A percentile compares a stretch with the other conserved stretches of the same genome.
Conservation (phyloP, 2,113 vertebrate genomes). For the Nothoprocta pentlandii region DNA sequence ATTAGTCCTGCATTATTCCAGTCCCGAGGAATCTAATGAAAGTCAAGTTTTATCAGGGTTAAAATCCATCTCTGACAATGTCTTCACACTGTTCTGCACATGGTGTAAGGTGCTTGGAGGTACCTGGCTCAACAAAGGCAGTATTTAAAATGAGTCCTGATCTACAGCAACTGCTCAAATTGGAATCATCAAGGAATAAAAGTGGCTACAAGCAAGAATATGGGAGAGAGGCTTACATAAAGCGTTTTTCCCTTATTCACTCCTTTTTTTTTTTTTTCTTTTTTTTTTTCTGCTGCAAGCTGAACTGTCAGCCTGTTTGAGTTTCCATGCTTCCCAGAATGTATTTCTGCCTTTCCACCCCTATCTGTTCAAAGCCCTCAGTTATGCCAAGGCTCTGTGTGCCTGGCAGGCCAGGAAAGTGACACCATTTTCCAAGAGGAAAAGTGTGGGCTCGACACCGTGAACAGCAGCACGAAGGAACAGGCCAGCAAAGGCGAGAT, state of each 20-base stretch:
- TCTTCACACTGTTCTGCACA: background rate
- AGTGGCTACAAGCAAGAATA: background rate
- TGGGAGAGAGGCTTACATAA: background rate
- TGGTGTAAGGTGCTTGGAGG: background rate
- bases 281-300: background rate
- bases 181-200: conserved; percentile 31
- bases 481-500: background rate
- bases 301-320: conserved; percentile 47
- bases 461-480: conserved; percentile 48
- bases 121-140: background rate
- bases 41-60: background rate
- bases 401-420: conserved; percentile 43
- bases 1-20: background rate
- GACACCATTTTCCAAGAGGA: conserved; percentile 50
- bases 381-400: conserved; percentile 33
- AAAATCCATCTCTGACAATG: background rate
- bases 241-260: conserved; percentile 4
- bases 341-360: background rate
- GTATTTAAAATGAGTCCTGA: background rate
- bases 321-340: conserved; percentile 37
- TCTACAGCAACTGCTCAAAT: background rate
- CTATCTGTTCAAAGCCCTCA: conserved; percentile 61
- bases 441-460: background rate
- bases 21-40: background rate
- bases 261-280: background rate